These are phyloP conservation scores for Cyrtorhinus lividipennis DNA, from an alignment of 1,140 invertebrate species.

Conservation along the genomic window DNA sequence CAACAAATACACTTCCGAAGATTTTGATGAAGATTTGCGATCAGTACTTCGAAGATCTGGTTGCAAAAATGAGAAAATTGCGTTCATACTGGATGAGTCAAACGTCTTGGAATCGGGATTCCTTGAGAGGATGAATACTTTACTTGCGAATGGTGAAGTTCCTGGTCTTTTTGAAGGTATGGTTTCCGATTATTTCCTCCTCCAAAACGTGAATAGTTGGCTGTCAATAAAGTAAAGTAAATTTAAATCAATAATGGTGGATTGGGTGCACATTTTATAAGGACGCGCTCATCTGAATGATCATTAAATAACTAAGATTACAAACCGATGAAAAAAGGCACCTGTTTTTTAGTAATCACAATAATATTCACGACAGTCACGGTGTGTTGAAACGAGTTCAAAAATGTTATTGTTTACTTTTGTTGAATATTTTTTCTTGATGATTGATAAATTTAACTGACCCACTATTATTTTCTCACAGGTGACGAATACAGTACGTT, in stretches of 20 bases:
- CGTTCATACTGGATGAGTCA: slow-evolving; percentile 97
- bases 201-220: too few relatives aligned
- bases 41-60: slow-evolving; percentile 84
- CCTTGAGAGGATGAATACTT: slow-evolving; percentile 97
- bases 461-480: slow-evolving; percentile 24
- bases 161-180: slow-evolving; percentile 71
- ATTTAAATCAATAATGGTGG: too few relatives aligned
- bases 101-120: slow-evolving; percentile 98
- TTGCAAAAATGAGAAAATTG: slow-evolving; percentile 97
- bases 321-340: too few relatives aligned
- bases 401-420: too few relatives aligned
- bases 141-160: slow-evolving; percentile 97
- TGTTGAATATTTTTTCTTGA: not conserved
- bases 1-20: slow-evolving; percentile 95
- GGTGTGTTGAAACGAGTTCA: too few relatives aligned
- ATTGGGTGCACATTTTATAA: too few relatives aligned
- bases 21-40: slow-evolving; percentile 97
- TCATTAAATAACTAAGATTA: too few relatives aligned
- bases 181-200: too few relatives aligned
- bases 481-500: slow-evolving; percentile 95
- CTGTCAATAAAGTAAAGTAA: too few relatives aligned
- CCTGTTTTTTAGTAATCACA: too few relatives aligned
- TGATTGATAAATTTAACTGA: not conserved
- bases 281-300: too few relatives aligned
- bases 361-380: too few relatives aligned